Conservation (phyloP, 2,797 vertebrate species). For the Anisognathus igniventris region DNA sequence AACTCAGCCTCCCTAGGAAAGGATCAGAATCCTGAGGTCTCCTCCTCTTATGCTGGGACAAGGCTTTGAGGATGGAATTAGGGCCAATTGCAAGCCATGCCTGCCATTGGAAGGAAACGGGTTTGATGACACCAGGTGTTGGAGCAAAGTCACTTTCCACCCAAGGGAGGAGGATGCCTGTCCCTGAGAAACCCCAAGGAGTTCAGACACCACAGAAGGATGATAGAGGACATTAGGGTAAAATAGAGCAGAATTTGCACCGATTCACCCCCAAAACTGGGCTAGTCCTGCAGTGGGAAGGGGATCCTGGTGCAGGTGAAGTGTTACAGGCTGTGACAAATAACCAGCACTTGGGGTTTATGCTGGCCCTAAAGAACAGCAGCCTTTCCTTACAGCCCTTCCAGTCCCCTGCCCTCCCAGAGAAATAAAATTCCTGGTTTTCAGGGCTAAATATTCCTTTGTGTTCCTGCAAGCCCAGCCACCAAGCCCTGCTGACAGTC, state of each 20-base stretch:
- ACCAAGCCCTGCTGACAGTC: not conserved
- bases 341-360: rapidly evolving
- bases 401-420: not conserved
- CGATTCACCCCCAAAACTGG: not conserved
- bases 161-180: not conserved
- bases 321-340: rapidly evolving
- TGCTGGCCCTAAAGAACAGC: not conserved
- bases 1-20: not conserved
- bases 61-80: not conserved
- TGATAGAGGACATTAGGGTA: not conserved
- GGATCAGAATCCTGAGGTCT: not conserved
- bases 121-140: not conserved
- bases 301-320: not conserved
- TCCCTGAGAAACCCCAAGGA: not conserved
- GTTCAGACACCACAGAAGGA: not conserved
- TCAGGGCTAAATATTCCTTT: not conserved
- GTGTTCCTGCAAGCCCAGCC: rapidly evolving
- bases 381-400: not conserved
- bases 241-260: rapidly evolving
- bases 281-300: not conserved
- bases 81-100: not conserved
- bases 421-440: not conserved
- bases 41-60: rapidly evolving
- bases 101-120: rapidly evolving
- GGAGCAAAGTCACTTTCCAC: not conserved